These are phyloP conservation scores for Tricholauxania praeusta DNA, from an alignment of 2,888 invertebrate genomes.

Conservation along the genomic window DNA sequence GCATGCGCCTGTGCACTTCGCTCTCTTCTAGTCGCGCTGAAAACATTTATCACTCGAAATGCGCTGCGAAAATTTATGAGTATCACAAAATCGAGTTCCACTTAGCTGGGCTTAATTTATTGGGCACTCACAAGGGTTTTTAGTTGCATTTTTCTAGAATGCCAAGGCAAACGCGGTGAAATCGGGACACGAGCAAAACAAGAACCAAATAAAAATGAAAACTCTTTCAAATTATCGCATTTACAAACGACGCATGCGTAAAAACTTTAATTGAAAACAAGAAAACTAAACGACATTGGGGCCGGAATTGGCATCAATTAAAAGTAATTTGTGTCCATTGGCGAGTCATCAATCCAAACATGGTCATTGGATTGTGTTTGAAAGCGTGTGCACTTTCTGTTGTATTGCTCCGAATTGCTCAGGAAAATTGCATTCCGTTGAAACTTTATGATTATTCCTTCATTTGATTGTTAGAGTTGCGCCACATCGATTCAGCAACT, in stretches of 20 bases:
- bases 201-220: too few relatives aligned
- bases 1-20: background rate
- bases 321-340: constrained; percentile 34
- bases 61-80: constrained; percentile 23
- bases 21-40: constrained; percentile 16
- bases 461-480: constrained; percentile 4
- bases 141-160: background rate
- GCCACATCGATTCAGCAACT: background rate
- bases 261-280: too few relatives aligned
- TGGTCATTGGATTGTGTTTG: background rate
- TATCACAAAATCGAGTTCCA: constrained; percentile 11
- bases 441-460: constrained; percentile 10
- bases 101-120: constrained; percentile 14
- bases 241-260: too few relatives aligned
- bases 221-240: too few relatives aligned
- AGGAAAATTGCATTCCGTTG: constrained; percentile 5
- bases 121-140: constrained; percentile 13
- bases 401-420: constrained; percentile 5
- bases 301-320: constrained; percentile 22
- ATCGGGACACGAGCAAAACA: too few relatives aligned
- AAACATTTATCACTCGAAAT: constrained; percentile 27
- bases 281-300: background rate
- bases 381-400: background rate
- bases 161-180: too few relatives aligned
- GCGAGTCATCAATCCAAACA: constrained; percentile 2